Evolutionary conservation across 2,113 vertebrate species (phyloP).

Genomic region (Apteryx mantelli): DNA sequence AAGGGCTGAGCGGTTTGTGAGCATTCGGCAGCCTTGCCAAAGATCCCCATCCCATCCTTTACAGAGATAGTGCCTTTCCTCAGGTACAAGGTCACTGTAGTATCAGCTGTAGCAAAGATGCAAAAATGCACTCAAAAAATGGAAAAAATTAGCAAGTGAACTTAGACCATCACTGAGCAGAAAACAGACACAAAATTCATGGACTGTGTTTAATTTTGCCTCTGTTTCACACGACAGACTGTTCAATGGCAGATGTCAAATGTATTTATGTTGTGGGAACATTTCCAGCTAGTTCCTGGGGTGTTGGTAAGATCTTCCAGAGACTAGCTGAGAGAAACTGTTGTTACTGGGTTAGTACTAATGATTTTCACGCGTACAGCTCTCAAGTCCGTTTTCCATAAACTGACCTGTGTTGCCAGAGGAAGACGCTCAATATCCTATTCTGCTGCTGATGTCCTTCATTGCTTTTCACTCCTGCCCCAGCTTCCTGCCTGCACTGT

Average conservation of each 20-base stretch:
- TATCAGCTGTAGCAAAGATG: not conserved
- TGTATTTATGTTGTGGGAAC: constrained; percentile 25
- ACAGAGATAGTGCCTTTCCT: not conserved
- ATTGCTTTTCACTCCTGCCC: not conserved
- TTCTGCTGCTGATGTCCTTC: not conserved
- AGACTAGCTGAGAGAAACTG: not conserved
- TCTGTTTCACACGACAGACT: constrained; percentile 19
- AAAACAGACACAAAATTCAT: not conserved
- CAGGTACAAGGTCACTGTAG: not conserved
- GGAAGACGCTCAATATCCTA: not conserved
- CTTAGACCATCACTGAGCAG: not conserved
- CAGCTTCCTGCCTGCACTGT: not conserved
- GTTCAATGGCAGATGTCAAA: constrained; percentile 25
- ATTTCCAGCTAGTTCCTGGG: constrained; percentile 24
- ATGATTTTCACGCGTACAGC: not conserved
- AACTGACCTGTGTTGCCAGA: not conserved
- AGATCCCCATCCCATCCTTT: not conserved
- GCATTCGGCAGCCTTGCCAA: not conserved
- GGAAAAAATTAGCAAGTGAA: not conserved
- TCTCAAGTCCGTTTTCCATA: not conserved
- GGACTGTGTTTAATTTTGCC: not conserved
- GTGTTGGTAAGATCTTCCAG: not conserved
- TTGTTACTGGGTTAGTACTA: not conserved
- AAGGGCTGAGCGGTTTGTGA: not conserved
- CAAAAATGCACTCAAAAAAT: not conserved